Evolutionary conservation across 2,888 invertebrate genomes (phyloP).

Genomic region (Nysson spinosus): DNA sequence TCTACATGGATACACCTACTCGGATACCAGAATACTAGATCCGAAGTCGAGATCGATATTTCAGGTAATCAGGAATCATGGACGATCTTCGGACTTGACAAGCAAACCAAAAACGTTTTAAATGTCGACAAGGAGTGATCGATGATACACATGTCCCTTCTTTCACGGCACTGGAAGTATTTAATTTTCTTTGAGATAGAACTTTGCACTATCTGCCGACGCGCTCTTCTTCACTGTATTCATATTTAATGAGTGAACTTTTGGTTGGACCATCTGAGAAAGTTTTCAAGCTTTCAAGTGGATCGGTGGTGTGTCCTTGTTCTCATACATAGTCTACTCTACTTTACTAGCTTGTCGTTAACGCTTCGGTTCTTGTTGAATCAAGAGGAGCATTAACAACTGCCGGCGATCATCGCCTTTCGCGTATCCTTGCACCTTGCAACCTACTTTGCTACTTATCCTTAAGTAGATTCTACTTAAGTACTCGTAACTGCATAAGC

Average conservation of each 20-base stretch:
- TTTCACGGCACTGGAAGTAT: background rate
- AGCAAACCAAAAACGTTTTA: no score
- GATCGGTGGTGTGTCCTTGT: constrained; percentile 7
- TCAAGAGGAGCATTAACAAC: constrained; percentile 50
- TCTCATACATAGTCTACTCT: constrained; percentile 7
- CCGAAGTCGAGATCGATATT: constrained; percentile 32
- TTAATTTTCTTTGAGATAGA: constrained; percentile 7
- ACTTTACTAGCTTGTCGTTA: constrained; percentile 39
- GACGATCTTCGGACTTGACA: constrained; percentile 17
- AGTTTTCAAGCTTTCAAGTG: constrained; percentile 44
- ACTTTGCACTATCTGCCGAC: constrained; percentile 1
- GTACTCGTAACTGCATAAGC: background rate
- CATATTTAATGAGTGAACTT: constrained; percentile 48
- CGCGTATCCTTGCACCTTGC: constrained; percentile 50
- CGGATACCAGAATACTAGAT: constrained; percentile 27
- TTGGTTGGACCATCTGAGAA: constrained; percentile 42
- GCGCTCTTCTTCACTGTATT: constrained; percentile 28
- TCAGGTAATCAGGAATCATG: constrained; percentile 21
- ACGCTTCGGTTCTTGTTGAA: constrained; percentile 40
- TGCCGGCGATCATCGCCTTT: constrained; percentile 54
- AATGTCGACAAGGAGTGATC: no score
- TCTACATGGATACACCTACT: constrained; percentile 32
- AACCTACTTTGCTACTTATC: constrained; percentile 28
- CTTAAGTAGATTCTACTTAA: constrained; percentile 44
- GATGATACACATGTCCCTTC: background rate